Base-by-base conservation (phyloP, 2,113 vertebrate species). In the Aramus guarauna region DNA sequence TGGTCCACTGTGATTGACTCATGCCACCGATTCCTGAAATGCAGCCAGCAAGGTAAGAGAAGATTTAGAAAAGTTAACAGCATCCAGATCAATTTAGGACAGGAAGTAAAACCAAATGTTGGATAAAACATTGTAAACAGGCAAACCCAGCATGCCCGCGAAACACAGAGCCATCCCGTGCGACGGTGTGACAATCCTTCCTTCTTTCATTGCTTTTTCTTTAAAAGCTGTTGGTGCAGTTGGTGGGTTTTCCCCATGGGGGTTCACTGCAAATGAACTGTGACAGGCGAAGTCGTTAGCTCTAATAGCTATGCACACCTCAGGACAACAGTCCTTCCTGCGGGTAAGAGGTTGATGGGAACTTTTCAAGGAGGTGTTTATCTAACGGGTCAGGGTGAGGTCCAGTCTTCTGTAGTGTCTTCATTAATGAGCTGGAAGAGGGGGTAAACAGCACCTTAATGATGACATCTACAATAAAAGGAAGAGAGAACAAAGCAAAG, bases 1-100 rank as follows among this genome's bases (percentile, higher is more conserved):
- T 45, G 68, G 89, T 87, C 91, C 60, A 81, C 64, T 75, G 73
- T 17, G 37, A 52, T 39, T 95, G 96, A 90, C 76, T 96, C 47
- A 14, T 89, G 89, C 73, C 86, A 97, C 88, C 64, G 86, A 68
- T 52, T 81, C 84, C 69, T 96, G 95, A 96, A 94, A 72, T 10
- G 13, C 36, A 85, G 60, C 86, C 88, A 94, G n/a, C 41, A 74
- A 86, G 52, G 83, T 78, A 50, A 78, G 79, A 75, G 68, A 50
- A 63, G 36, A 63, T 72, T 74, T 52, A 60, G 91, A 56, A 45
- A 85, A 75, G 16, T 62, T 83, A 47, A 36, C 14, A 68, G 21
- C 37, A 32, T 63, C 43, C 79, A 63, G 50, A 56, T 75, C 52
- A 47, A 13, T 48, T 81, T 26, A 84, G 73, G 82, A 45, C 30